A percentile compares a stretch with the other conserved stretches of the same genome.
Evolutionary conservation across 2,113 vertebrate genomes (phyloP).

Genomic region (Rhinoderma darwinii): DNA sequence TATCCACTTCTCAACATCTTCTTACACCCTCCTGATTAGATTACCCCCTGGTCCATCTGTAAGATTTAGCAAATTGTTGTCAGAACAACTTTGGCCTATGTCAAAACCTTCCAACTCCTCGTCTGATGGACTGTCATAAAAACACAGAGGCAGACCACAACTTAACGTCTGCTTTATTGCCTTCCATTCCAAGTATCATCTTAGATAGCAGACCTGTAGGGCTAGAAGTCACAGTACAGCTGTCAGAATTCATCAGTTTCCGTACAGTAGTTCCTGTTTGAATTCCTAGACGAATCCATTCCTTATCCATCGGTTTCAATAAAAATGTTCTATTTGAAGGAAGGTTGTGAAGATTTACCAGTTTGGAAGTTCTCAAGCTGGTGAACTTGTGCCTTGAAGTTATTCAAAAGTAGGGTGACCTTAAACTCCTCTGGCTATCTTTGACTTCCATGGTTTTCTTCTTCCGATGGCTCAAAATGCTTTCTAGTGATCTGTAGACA

Average conservation of each 20-base stretch:
- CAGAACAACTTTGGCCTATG: conserved; percentile 11
- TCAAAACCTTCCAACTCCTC: neutral
- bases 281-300: neutral
- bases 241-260: neutral
- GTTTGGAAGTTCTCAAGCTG: neutral
- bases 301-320: neutral
- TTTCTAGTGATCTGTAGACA: neutral
- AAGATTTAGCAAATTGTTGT: neutral
- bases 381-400: neutral
- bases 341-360: neutral
- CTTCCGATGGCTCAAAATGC: neutral
- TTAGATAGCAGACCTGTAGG: neutral
- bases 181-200: neutral
- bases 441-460: neutral
- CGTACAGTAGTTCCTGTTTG: neutral
- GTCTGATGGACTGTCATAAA: neutral
- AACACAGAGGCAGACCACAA: neutral
- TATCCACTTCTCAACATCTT: neutral
- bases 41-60: neutral
- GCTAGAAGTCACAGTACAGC: neutral
- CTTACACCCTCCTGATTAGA: neutral
- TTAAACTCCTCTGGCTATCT: neutral
- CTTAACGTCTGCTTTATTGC: neutral
- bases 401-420: neutral
- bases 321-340: neutral